Evolutionary conservation across 1,140 invertebrate species (phyloP).

Genomic region (Aethina tumida): DNA sequence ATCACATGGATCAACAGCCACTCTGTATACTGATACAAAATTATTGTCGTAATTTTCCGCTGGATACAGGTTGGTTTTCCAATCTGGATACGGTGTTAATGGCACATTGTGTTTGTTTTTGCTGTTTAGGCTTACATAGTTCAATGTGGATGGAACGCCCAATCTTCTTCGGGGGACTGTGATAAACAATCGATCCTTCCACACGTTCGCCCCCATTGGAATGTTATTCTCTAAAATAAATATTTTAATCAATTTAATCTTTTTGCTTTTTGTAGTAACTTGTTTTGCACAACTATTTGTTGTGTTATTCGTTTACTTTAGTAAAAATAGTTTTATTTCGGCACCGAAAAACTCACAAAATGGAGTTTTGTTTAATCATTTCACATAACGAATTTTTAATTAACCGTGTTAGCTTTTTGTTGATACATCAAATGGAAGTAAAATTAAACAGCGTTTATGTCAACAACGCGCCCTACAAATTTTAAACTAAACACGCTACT

Average conservation of each 20-base stretch:
- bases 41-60: slow-evolving; percentile 24
- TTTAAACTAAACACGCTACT: too few species aligned
- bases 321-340: neutral
- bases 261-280: neutral
- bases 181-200: slow-evolving; percentile 56
- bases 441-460: too few species aligned
- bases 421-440: too few species aligned
- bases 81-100: slow-evolving; percentile 53
- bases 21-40: slow-evolving; percentile 56
- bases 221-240: slow-evolving; percentile 53
- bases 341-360: neutral
- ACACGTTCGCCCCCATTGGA: slow-evolving; percentile 58
- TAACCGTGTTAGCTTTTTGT: neutral
- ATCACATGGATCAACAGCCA: slow-evolving; percentile 53
- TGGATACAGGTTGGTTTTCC: slow-evolving; percentile 45
- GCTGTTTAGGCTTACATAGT: slow-evolving; percentile 46
- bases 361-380: neutral
- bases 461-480: too few species aligned
- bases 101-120: slow-evolving; percentile 31
- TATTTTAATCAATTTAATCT: neutral
- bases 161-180: slow-evolving; percentile 56
- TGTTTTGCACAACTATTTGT: neutral
- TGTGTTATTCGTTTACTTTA: neutral
- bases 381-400: neutral
- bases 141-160: slow-evolving; percentile 59